Evolutionary conservation across 2,888 invertebrate species (phyloP).

Genomic region (Microplitis deprimator): DNA sequence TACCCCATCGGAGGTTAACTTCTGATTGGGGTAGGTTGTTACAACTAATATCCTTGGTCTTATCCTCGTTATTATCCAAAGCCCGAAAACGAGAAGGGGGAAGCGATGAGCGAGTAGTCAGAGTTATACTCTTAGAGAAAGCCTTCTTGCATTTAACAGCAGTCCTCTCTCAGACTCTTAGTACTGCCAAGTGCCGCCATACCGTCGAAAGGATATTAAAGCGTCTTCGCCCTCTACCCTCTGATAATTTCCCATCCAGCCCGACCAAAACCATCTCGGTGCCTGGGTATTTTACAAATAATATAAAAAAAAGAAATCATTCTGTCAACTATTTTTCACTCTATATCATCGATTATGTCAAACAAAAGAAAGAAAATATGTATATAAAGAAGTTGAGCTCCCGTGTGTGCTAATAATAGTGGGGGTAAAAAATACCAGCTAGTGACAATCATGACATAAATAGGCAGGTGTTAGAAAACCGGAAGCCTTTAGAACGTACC

Average conservation of each 20-base stretch:
- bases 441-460: conserved; percentile 42
- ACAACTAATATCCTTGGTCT: conserved; percentile 69
- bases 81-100: conserved; percentile 2
- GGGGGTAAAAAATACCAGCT: conserved; percentile 1
- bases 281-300: conserved; percentile 38
- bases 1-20: conserved; percentile 49
- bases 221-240: conserved; percentile 55
- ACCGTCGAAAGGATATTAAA: conserved; percentile 57
- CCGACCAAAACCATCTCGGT: conserved; percentile 30
- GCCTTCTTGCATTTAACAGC: conserved; percentile 45
- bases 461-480: conserved; percentile 68
- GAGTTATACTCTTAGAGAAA: conserved; percentile 20
- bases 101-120: conserved; percentile 25
- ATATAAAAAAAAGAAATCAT: no score
- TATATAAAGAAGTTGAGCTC: not conserved
- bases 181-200: conserved; percentile 51
- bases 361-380: not conserved
- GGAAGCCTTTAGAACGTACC: conserved; percentile 68
- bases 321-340: no score
- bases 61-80: conserved; percentile 66
- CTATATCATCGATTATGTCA: not conserved
- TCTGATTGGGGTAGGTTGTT: conserved; percentile 57
- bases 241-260: conserved; percentile 59
- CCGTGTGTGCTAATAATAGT: not conserved
- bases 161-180: conserved; percentile 41